phyloP scores from a whole-genome alignment of 2,888 invertebrate genomes.

The Caenorhabditis sinica region DNA sequence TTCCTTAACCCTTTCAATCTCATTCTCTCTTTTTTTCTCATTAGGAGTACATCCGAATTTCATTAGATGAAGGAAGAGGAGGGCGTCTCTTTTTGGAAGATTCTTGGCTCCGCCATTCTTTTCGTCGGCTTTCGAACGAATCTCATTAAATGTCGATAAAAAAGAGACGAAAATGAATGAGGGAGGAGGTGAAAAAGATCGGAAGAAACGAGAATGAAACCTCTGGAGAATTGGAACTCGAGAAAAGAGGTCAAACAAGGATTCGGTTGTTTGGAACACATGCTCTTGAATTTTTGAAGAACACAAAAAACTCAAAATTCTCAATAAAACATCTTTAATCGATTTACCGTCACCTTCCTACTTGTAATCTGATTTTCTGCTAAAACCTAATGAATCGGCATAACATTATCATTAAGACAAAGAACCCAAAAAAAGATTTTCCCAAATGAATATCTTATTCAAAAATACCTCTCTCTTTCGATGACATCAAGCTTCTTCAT shows the following conservation, averaged over 20 bases:
- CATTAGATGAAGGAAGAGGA: conserved; percentile 18
- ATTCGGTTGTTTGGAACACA: background rate
- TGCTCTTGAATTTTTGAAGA: background rate
- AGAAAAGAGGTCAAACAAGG: background rate
- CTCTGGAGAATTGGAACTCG: background rate
- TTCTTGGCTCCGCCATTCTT: conserved; percentile 3
- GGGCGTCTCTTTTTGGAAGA: background rate
- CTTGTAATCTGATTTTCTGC: too few species aligned
- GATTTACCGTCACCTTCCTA: too few species aligned
- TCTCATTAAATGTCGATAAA: conserved; percentile 32
- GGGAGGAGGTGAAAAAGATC: background rate
- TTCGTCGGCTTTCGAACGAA: conserved; percentile 1
- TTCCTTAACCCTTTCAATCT: background rate
- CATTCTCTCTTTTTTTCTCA: conserved; percentile 15
- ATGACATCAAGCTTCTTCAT: conserved; percentile 17
- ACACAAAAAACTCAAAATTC: too few species aligned
- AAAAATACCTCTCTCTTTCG: background rate
- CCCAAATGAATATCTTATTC: conserved; percentile 2
- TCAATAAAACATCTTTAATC: too few species aligned
- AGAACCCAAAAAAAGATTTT: background rate
- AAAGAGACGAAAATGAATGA: background rate
- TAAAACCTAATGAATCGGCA: too few species aligned
- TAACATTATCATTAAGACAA: too few species aligned
- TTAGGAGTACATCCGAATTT: conserved; percentile 44
- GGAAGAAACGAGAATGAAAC: too few species aligned